A percentile compares a stretch with the other conserved stretches of the same genome.
Conservation (phyloP, 2,797 vertebrate species). For the Poecilia wingei region DNA sequence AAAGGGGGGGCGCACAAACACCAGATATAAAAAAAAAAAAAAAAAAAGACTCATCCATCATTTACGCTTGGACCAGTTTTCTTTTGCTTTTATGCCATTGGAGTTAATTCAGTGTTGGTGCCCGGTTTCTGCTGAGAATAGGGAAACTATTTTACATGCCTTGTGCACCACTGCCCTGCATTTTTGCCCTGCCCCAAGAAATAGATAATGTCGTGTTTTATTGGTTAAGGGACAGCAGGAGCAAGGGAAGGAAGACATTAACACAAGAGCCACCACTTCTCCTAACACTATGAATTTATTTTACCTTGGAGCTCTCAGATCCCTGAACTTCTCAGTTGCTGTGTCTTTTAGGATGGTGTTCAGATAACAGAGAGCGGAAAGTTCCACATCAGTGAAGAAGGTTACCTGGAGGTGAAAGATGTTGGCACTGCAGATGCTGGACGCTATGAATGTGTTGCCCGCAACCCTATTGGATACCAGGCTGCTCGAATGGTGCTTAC, state of each 20-base stretch:
- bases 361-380: constrained; percentile 98
- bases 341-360: constrained; percentile 88
- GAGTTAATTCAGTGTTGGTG: not conserved
- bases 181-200: not conserved
- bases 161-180: not conserved
- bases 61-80: not conserved
- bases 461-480: constrained; percentile 93
- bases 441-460: constrained; percentile 94
- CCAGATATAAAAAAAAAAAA: not conserved
- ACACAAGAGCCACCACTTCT: not conserved
- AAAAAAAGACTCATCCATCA: not conserved
- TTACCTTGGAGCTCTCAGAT: not conserved
- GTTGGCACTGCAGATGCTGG: constrained; percentile 91
- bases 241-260: not conserved
- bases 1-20: not conserved
- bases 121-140: not conserved
- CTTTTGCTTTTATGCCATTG: not conserved
- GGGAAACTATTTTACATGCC: not conserved
- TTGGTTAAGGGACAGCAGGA: not conserved
- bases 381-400: constrained; percentile 91
- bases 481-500: constrained; percentile 92
- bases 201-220: not conserved
- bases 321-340: constrained; percentile 18
- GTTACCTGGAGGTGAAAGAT: constrained; percentile 93
- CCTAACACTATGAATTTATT: not conserved